These are phyloP conservation scores for Anomalospiza imberbis DNA, from an alignment of 2,797 vertebrate genomes.

Conservation along the genomic window DNA sequence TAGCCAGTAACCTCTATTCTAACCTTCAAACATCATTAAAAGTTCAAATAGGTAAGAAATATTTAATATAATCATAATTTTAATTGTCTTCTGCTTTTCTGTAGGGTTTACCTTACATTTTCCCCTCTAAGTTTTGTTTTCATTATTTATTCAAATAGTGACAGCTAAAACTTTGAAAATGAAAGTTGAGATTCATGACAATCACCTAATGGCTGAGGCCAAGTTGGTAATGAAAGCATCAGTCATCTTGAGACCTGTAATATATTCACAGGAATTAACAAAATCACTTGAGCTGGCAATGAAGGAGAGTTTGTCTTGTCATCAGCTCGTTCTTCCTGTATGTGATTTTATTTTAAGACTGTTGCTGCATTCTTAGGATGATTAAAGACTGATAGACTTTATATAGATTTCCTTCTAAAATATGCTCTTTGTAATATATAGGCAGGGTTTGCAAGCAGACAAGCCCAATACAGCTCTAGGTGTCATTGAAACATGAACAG, in stretches of 20 bases:
- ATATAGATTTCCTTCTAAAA: not conserved
- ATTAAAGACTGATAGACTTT: not conserved
- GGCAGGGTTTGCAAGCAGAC: not conserved
- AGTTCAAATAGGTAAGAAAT: not conserved
- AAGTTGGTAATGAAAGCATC: conserved; percentile 14
- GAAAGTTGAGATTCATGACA: not conserved
- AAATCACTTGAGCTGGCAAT: not conserved
- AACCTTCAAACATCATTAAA: not conserved
- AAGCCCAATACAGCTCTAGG: not conserved
- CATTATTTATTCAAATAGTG: not conserved
- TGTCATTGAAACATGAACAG: not conserved
- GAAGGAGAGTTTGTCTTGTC: not conserved
- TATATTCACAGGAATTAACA: conserved; percentile 12
- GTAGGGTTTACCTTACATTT: not conserved
- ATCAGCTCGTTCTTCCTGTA: not conserved
- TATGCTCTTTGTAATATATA: not conserved
- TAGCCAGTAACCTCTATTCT: not conserved
- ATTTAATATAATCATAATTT: not conserved
- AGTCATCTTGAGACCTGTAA: not conserved
- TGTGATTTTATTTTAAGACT: not conserved
- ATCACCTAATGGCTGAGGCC: not conserved
- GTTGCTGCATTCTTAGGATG: not conserved
- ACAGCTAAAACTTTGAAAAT: not conserved
- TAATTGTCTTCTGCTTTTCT: not conserved
- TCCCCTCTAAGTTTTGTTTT: not conserved